Evolutionary conservation across 2,888 invertebrate genomes (phyloP), one percentile per base, ranked within the genome.

Genomic region (Nematopogon swammerdamellus): DNA sequence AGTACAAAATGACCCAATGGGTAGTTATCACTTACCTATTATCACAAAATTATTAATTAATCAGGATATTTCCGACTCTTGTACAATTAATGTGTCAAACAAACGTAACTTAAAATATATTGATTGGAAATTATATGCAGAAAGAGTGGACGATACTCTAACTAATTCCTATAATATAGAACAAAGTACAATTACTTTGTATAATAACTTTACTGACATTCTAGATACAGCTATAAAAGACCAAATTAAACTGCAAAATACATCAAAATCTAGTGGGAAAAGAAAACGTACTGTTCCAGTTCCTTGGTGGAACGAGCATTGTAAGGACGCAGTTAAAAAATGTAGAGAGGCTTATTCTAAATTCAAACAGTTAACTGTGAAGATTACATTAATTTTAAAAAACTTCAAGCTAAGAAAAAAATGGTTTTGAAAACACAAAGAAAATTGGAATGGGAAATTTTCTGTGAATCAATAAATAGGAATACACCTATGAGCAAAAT

Each of bases 21-120:
- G 52, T 43, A 49, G 52, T 20, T 52, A 48, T 18, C 49, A 50
- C 14, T 43, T 52, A 43, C 52, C 52, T 49, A 44, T 52, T 48
- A 50, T 48, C 14, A 50, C 50, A 19, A 52, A 50, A 49, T 44
- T 51, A 18, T 17, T 19, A 19, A 20, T 49, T 19, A 49, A 49
- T 44, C 49, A 48, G 44, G 25, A 25, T 25, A 25, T 25, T 25
- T 25, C 25, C 8, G 25, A 25, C 25, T 8, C 25, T 25, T 6
- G 25, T 25, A 25, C 25, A 25, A 25, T 25, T 25, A 25, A 25
- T 25, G 25, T 25, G 25, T 8, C 25, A 25, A 46, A 30, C 18
- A 46, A 25, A 45, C 30, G 19, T 48, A 48, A 45, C 19, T 45
- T 47, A 20, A 50, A 50, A 42, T 20, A 42, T 45, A n/a, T 25